These are phyloP conservation scores for Andrena bucephala DNA, from an alignment of 2,888 invertebrate species.

Conservation along the genomic window DNA sequence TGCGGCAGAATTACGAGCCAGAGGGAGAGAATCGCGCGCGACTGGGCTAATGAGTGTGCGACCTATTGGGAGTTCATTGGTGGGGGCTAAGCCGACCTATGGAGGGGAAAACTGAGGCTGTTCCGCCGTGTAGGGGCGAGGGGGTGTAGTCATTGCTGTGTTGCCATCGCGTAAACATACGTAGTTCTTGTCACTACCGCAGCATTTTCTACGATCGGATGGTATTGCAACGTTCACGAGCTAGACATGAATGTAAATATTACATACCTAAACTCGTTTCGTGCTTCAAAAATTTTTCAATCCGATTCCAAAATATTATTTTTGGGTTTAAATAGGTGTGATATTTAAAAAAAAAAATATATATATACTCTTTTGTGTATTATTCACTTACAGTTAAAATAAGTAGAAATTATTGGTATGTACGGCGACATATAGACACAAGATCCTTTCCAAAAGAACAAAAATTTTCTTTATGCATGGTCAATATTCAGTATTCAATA, in stretches of 20 bases:
- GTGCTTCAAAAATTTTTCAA: slow-evolving; percentile 78
- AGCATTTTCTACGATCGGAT: slow-evolving; percentile 72
- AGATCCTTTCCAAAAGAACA: too few relatives aligned
- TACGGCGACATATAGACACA: too few relatives aligned
- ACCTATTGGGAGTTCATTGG: slow-evolving; percentile 79
- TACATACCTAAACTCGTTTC: background rate
- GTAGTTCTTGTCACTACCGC: slow-evolving; percentile 75
- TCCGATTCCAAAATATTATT: slow-evolving; percentile 22
- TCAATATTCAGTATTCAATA: background rate
- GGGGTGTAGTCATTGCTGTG: slow-evolving; percentile 84
- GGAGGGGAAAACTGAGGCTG: slow-evolving; percentile 49
- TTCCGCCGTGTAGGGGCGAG: slow-evolving; percentile 28
- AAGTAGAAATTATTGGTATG: too few relatives aligned
- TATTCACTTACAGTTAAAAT: too few relatives aligned
- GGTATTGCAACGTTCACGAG: slow-evolving; percentile 83
- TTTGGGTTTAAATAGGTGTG: too few relatives aligned
- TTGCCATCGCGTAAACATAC: slow-evolving; percentile 86
- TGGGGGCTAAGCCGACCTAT: slow-evolving; percentile 55
- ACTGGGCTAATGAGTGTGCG: slow-evolving; percentile 84
- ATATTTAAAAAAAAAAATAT: too few relatives aligned
- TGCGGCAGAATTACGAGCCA: slow-evolving; percentile 86
- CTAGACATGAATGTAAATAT: slow-evolving; percentile 75
- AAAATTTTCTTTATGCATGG: background rate
- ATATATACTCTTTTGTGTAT: too few relatives aligned
- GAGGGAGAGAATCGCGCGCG: slow-evolving; percentile 83